Evolutionary conservation across 2,888 invertebrate species (phyloP).

Genomic region (Machimus atricapillus): DNA sequence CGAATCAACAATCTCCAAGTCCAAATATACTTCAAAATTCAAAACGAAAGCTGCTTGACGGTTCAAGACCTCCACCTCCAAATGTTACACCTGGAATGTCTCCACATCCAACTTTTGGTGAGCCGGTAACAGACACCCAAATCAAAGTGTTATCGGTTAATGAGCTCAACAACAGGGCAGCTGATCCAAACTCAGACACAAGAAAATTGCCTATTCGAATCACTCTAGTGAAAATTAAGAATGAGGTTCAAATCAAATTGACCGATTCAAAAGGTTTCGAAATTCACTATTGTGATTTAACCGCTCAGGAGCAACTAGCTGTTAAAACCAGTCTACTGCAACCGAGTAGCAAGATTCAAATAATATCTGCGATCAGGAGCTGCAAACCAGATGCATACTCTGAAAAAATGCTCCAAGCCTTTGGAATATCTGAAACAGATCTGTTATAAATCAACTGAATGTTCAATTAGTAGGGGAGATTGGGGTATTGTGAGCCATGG

Average conservation of each 20-base stretch:
- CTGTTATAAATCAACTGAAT: background rate
- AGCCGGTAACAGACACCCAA: background rate
- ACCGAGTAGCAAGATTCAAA: background rate
- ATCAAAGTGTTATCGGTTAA: background rate
- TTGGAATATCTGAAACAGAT: background rate
- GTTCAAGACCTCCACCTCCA: background rate
- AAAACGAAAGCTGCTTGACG: background rate
- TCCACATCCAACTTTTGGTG: background rate
- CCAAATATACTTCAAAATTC: background rate
- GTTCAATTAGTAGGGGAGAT: too few relatives aligned
- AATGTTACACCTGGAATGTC: background rate
- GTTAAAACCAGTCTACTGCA: background rate
- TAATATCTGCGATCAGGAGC: background rate
- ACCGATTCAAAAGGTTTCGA: background rate
- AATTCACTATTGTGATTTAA: background rate
- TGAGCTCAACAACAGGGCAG: background rate
- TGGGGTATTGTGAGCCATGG: too few relatives aligned
- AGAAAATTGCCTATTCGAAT: constrained; percentile 12
- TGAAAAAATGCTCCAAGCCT: background rate
- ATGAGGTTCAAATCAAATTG: constrained; percentile 31
- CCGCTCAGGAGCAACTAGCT: background rate
- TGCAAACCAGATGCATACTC: background rate
- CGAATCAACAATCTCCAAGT: background rate
- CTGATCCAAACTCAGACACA: background rate
- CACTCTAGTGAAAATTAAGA: background rate